Base-by-base conservation (phyloP, 2,113 vertebrate species). In the Poicephalus gulielmi region DNA sequence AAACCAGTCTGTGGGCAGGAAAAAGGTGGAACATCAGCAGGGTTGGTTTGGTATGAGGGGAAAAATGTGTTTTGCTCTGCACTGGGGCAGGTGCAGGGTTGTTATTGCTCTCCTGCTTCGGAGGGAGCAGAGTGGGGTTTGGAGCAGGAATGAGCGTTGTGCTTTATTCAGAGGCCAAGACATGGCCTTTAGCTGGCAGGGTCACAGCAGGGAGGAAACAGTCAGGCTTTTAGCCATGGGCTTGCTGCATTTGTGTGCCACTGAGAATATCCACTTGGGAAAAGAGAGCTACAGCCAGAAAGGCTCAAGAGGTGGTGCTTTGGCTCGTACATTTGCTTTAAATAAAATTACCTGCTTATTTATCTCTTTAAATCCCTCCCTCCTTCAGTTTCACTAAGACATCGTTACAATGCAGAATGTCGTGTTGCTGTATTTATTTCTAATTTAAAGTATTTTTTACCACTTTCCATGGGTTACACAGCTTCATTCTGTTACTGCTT, bases 21-120 rank as follows among this genome's bases (percentile, higher is more conserved):
- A 15, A 30, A 55, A 18, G 4, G 31, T 20, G 52, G 24, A 41
- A 9, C 6, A 10, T 43, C 0, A 0, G 2, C 3, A 9, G 43
- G 13, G 15, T 27, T 44, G 13, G 13, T 33, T 46, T 53, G 63
- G 15, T 11, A 3, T 0, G 2, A 18, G 37, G 13, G 7, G 11
- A 1, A 7, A 9, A 3, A 35, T 2, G 19, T 3, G 33, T 28
- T 66, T 27, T 8, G 33, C 25, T 23, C 3, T 2, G 46, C 31
- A 15, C 49, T 5, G 50, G 0, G 59, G 73, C 64, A 47, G 49
- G 86, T 68, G 92, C 2, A 1, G 55, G 47, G 5, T 6, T 47
- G 78, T 24, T 44, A 6, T 9, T 0, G 10, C 33, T 78, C 11
- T n/a, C 43, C 0, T 0, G 39, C 49, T 18, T 19, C 62, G 2